A percentile compares a stretch with the other conserved stretches of the same genome.
Conservation (phyloP, 2,113 vertebrate genomes). For the Microcebus tavaratra region DNA sequence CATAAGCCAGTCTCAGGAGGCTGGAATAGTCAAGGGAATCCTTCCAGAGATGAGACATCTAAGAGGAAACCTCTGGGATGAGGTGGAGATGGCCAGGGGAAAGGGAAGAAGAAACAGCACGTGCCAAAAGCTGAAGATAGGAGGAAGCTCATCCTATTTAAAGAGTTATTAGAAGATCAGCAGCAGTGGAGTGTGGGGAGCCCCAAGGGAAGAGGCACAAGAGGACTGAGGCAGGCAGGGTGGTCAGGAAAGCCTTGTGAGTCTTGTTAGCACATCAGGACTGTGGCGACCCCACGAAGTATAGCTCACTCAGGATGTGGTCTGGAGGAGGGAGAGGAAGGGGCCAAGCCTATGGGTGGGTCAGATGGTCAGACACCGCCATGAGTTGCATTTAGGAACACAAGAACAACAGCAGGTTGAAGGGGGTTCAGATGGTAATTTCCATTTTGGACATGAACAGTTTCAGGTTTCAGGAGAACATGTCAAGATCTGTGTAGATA, state of each 20-base stretch:
- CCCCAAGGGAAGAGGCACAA: not conserved
- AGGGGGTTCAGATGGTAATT: not conserved
- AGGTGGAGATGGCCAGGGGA: not conserved
- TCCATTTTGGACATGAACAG: not conserved
- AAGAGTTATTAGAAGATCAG: not conserved
- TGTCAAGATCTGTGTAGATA: not conserved
- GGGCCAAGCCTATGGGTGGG: fast-evolving
- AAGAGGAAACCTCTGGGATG: not conserved
- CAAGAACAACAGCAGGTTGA: not conserved
- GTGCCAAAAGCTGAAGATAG: not conserved
- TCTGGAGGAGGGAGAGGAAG: no score
- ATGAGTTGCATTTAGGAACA: not conserved
- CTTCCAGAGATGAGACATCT: not conserved
- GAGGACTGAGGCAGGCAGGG: not conserved
- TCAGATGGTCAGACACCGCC: fast-evolving
- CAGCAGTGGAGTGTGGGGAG: not conserved
- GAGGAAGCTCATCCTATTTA: not conserved
- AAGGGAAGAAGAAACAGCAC: not conserved
- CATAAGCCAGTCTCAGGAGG: not conserved
- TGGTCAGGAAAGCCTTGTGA: fast-evolving
- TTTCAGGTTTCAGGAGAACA: not conserved
- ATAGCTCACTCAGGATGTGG: not conserved
- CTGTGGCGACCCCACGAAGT: not conserved
- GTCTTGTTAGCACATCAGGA: not conserved
- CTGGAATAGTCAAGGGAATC: not conserved